Evolutionary conservation across 2,797 vertebrate genomes (phyloP).

Genomic region (Synanceia verrucosa): DNA sequence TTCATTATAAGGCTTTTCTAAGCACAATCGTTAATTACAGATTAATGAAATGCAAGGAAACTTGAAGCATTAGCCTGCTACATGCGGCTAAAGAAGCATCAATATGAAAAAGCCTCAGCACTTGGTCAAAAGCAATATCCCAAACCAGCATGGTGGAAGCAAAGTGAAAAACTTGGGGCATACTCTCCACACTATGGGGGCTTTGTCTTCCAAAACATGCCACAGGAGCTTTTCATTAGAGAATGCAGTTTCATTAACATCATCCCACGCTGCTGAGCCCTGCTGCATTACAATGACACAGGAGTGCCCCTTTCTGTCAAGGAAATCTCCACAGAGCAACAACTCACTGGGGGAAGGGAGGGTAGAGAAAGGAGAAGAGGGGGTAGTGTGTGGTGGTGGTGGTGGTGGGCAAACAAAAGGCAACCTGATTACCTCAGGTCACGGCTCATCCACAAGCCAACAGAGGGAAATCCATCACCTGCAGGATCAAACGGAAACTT

Average conservation of each 20-base stretch:
- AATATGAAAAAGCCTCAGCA: slow-evolving; percentile 7
- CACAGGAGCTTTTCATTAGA: slow-evolving; percentile 80
- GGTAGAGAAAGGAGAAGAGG: slow-evolving; percentile 34
- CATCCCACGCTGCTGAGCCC: slow-evolving; percentile 74
- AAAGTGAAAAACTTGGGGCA: slow-evolving; percentile 58
- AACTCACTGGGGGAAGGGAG: slow-evolving; percentile 70
- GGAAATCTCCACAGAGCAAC: slow-evolving; percentile 73
- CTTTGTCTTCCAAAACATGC: slow-evolving; percentile 80
- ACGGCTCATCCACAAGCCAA: slow-evolving; percentile 79
- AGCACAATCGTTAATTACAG: slow-evolving; percentile 60
- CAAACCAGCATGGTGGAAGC: slow-evolving; percentile 60
- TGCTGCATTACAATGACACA: slow-evolving; percentile 81
- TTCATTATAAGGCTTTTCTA: slow-evolving; percentile 50
- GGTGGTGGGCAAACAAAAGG: slow-evolving; percentile 72
- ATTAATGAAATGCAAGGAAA: slow-evolving; percentile 65
- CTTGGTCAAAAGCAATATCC: slow-evolving; percentile 65
- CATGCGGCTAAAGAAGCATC: slow-evolving; percentile 49
- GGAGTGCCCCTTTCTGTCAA: slow-evolving; percentile 76
- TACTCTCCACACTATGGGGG: slow-evolving; percentile 66
- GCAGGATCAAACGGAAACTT: slow-evolving; percentile 78
- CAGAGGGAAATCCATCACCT: slow-evolving; percentile 79
- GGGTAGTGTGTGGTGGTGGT: neutral
- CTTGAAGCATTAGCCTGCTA: slow-evolving; percentile 36
- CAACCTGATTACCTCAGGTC: slow-evolving; percentile 78
- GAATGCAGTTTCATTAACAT: slow-evolving; percentile 84